Base-by-base conservation (phyloP, 2,113 vertebrate species). In the Chlorodrepanis virens region DNA sequence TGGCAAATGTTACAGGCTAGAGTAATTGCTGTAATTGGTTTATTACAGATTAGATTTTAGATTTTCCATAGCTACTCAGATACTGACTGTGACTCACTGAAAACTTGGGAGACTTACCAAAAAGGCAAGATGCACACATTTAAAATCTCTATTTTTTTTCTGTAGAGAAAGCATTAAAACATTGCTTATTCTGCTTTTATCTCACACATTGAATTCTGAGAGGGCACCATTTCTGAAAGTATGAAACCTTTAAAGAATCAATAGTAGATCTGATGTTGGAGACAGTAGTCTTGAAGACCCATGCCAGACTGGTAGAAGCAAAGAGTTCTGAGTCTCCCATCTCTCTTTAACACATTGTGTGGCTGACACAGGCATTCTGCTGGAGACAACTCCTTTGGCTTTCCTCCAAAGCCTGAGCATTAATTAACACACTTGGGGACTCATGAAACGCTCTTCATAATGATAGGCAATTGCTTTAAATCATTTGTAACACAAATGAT, bases 381-480 rank as follows among this genome's bases (percentile, higher is more conserved):
- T 69, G 61, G 87, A 92, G 92, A 80, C 20, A 0, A 42, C 44
- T 90, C 85, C 80, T 13, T 68, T 96, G 95, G 94, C 94, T 95
- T 86, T 83, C 89, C 69, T 94, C 94, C 95, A 95, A 90, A 89
- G 83, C 39, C 64, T 89, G 74, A 92, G 72, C 91, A 71, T 95
- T 95, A 95, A 97, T 95, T 96, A 94, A 89, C 8, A 6, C 72
- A 78, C 91, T 93, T 71, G 60, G 71, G 95, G 68, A 89, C 79
- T 94, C 86, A 16, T 44, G 60, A 86, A 96, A 78, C 60, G 37
- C 86, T 96, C 64, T 81, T 90, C 86, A 49, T 96, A 94, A 95
- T 95, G 91, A 96, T 78, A 81, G 91, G 86, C 93, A 95, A 87
- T 97, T 96, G 86, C 94, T 86, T 94, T 80, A 90, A 90, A 87